phyloP scores from a whole-genome alignment of 30 jellyfish, hydroid and myxozoan genomes.

The Aurelia coerulea region DNA sequence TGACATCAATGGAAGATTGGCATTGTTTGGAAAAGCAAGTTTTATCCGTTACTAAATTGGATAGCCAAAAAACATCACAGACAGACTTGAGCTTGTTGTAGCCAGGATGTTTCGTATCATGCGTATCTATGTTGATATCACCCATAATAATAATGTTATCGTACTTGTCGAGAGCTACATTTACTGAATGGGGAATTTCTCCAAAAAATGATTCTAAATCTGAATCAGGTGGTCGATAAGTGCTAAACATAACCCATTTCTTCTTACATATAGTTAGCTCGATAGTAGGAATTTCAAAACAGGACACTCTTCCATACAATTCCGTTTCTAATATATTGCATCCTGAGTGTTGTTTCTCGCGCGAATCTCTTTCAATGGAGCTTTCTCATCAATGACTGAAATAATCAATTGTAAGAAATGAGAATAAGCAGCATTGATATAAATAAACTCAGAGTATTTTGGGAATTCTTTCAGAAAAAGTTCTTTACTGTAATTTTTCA shows the following conservation, averaged over 20 bases:
- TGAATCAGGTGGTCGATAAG: slow-evolving; percentile 33
- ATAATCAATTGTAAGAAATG: no score
- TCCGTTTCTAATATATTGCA: no score
- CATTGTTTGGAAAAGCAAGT: slow-evolving; percentile 5
- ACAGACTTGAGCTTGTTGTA: slow-evolving; percentile 7
- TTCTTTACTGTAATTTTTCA: no score
- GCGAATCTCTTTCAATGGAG: no score
- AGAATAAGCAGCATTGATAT: no score
- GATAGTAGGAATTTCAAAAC: no score
- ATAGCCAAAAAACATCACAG: slow-evolving; percentile 17
- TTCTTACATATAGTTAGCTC: slow-evolving; percentile 9
- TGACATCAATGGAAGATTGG: background rate
- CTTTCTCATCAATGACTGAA: no score
- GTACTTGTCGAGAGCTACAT: slow-evolving; percentile 26
- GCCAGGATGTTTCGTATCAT: slow-evolving; percentile 3
- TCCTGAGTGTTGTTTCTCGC: no score
- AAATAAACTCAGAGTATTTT: no score
- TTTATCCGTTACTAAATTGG: slow-evolving; percentile 19
- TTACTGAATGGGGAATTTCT: background rate
- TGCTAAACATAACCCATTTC: slow-evolving; percentile 4
- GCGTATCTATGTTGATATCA: no score
- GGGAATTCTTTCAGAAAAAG: no score
- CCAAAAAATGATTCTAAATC: background rate
- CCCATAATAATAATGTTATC: slow-evolving; percentile 40
- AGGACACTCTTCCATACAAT: no score